A percentile compares a stretch with the other conserved stretches of the same genome.
Conservation (phyloP, 2,797 vertebrate genomes). For the Tragelaphus oryx region DNA sequence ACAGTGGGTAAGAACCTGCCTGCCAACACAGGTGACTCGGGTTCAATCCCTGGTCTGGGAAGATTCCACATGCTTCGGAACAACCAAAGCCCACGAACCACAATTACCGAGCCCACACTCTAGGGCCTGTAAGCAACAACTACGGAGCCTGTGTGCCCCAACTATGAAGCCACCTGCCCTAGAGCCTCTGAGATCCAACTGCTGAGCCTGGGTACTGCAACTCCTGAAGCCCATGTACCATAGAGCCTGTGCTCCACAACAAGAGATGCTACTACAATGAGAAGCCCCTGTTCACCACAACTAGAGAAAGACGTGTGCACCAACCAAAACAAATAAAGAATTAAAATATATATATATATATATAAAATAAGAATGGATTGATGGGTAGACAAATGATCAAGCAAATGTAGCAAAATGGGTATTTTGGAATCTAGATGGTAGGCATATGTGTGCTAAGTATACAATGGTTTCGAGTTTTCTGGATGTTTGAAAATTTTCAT, state of each 20-base stretch:
- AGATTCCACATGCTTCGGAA: background rate
- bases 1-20: background rate
- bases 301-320: background rate
- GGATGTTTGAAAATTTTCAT: background rate
- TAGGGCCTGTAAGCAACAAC: background rate
- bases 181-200: background rate
- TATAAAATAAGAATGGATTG: background rate
- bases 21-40: background rate
- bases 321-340: background rate
- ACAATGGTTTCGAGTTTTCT: background rate
- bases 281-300: background rate
- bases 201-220: background rate
- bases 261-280: background rate
- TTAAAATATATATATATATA: background rate
- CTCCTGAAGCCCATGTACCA: background rate
- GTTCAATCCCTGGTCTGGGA: background rate
- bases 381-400: background rate
- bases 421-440: background rate
- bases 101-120: background rate
- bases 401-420: background rate
- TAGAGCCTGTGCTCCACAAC: background rate
- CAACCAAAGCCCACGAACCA: background rate
- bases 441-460: background rate
- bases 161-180: background rate
- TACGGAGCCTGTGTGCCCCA: background rate